phyloP scores from a whole-genome alignment of 2,113 vertebrate genomes.

The Poicephalus gulielmi region DNA sequence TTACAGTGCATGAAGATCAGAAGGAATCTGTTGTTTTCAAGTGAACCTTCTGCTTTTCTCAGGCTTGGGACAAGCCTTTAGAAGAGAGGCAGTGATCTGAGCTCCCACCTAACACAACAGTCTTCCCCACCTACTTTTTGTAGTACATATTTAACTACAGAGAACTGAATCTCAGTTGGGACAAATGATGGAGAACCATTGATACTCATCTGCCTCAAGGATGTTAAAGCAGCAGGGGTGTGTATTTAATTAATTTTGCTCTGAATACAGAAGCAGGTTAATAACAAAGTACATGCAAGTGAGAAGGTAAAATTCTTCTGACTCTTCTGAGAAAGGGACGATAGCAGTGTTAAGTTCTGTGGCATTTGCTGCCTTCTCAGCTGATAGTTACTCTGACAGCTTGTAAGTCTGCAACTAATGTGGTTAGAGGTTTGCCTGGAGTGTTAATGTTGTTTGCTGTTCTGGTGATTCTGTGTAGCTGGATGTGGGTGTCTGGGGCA shows the following conservation, averaged over 20 bases:
- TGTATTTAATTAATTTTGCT: background rate
- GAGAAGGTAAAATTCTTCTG: background rate
- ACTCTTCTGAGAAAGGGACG: background rate
- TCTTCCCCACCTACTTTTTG: background rate
- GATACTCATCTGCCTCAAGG: background rate
- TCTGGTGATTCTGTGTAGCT: background rate
- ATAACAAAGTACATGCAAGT: background rate
- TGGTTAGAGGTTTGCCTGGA: background rate
- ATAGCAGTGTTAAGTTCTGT: fast-evolving
- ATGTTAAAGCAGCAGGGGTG: background rate
- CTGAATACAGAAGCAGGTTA: background rate
- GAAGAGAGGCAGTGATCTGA: background rate
- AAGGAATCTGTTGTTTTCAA: background rate
- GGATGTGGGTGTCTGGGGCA: background rate
- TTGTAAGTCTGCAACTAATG: background rate
- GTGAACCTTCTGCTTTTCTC: background rate
- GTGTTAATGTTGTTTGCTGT: background rate
- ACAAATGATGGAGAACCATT: background rate
- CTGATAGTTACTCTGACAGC: background rate
- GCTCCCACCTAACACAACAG: background rate
- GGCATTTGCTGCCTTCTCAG: background rate
- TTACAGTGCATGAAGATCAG: background rate
- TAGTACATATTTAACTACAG: background rate
- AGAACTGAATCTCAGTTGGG: background rate
- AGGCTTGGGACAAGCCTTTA: background rate